Evolutionary conservation across 2,888 invertebrate species (phyloP).

Genomic region (Dione vanillae): DNA sequence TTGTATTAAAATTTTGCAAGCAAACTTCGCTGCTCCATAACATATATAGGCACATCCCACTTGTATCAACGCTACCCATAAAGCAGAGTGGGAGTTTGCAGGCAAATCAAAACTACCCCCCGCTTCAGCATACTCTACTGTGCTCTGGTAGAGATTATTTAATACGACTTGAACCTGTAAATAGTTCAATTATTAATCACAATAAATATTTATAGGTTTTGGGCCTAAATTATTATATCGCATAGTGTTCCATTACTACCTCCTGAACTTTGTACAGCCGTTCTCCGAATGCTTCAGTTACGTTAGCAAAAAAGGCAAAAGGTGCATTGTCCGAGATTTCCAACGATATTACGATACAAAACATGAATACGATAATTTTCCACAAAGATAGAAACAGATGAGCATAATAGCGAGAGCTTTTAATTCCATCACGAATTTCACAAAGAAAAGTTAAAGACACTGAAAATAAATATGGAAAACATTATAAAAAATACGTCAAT

Average conservation of each 20-base stretch:
- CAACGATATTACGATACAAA: slow-evolving; percentile 85
- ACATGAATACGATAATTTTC: slow-evolving; percentile 90
- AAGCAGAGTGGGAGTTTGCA: slow-evolving; percentile 68
- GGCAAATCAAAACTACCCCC: slow-evolving; percentile 62
- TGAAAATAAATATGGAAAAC: slow-evolving; percentile 53
- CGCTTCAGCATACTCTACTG: slow-evolving; percentile 66
- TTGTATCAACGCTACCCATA: slow-evolving; percentile 88
- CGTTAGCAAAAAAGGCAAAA: slow-evolving; percentile 76
- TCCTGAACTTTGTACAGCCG: slow-evolving; percentile 81
- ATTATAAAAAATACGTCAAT: not conserved
- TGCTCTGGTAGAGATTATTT: slow-evolving; percentile 63
- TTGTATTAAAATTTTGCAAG: slow-evolving; percentile 95
- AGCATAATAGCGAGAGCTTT: slow-evolving; percentile 87
- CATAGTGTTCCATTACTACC: slow-evolving; percentile 53
- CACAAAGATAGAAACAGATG: slow-evolving; percentile 89
- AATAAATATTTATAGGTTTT: not conserved
- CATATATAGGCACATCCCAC: slow-evolving; percentile 86
- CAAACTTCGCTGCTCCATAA: slow-evolving; percentile 89
- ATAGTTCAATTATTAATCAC: not conserved
- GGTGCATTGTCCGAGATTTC: slow-evolving; percentile 72
- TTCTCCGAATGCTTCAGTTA: slow-evolving; percentile 75
- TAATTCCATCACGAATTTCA: slow-evolving; percentile 82
- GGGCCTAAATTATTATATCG: not conserved
- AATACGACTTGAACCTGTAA: slow-evolving; percentile 78
- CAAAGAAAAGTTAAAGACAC: slow-evolving; percentile 66